Base-by-base conservation (phyloP, 1,140 invertebrate species). In the Saccostrea echinata region DNA sequence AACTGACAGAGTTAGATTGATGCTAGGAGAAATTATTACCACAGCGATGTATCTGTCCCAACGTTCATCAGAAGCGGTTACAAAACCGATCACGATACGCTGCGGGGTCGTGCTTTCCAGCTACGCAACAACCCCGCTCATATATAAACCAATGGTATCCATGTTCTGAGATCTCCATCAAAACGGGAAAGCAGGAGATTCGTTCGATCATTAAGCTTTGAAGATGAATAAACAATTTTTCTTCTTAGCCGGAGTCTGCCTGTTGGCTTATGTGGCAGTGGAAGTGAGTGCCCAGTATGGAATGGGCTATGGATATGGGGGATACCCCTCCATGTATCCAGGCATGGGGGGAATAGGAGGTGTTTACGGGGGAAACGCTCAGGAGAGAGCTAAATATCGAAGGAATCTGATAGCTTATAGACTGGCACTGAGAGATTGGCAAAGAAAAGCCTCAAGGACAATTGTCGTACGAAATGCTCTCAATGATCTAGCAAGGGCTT, bases 151-250 rank as follows among this genome's bases (percentile, higher is more conserved):
- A 12, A 76, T 33, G 68, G 27, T 27, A 76, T 76, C 68, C 68
- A 76, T 30, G 68, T 76, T 76, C 68, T 76, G 30, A 76, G 68
- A 76, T 76, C 68, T 76, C 68, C 68, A 27, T 76, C 24, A 30
- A 33, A 76, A 24, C 13, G 68, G 27, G 27, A 76, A 76, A 76
- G 68, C 27, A 76, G 68, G 68, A 30, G 68, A 76, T 76, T 76
- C 68, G 68, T 76, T 76, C 68, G 68, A 76, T 30, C 68, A 76
- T 27, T 30, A 27, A 76, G 68, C 68, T 76, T 76, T 76, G 68
- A 76, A 76, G 68, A 76, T 76, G 68, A 76, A 76, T 76, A 76
- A 30, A 76, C 68, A 76, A 33, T 76, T 76, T 76, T 76, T 76
- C 68, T 76, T 76, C 68, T 30, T 76, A 76, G 68, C 68, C 68